These are phyloP conservation scores for Malurus splendens DNA, from an alignment of 2,797 vertebrate genomes.

Conservation along the genomic window DNA sequence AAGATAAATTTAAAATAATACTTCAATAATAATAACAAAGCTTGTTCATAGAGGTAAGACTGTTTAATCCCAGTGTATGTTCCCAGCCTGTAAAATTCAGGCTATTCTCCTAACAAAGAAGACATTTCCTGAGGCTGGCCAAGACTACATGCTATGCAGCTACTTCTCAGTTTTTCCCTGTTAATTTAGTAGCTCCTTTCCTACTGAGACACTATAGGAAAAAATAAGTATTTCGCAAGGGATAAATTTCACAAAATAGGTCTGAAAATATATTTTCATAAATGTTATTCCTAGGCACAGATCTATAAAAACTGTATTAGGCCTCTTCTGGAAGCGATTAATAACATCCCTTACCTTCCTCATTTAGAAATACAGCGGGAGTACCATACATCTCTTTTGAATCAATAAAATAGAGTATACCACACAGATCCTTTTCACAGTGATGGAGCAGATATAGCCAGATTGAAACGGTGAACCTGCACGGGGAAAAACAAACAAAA, in stretches of 20 bases:
- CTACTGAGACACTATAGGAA: not conserved
- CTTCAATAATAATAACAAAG: not conserved
- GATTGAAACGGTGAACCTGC: slow-evolving; percentile 83
- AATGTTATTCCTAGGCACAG: not conserved
- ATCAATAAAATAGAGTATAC: slow-evolving; percentile 86
- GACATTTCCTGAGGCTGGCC: not conserved
- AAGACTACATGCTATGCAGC: not conserved
- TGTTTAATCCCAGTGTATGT: not conserved
- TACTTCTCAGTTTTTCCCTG: not conserved
- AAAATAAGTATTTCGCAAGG: not conserved
- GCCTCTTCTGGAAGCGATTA: not conserved
- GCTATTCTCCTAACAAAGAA: not conserved
- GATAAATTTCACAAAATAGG: not conserved
- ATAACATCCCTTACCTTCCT: slow-evolving; percentile 77
- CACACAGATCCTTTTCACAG: slow-evolving; percentile 78
- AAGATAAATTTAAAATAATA: not conserved
- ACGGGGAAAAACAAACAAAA: slow-evolving; percentile 26
- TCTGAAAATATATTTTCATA: not conserved
- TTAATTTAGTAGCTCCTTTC: not conserved
- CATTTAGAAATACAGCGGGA: slow-evolving; percentile 81
- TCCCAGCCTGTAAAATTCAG: not conserved
- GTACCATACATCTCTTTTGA: slow-evolving; percentile 73
- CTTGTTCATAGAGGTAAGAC: not conserved
- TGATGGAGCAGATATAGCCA: slow-evolving; percentile 88
- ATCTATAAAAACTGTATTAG: not conserved